These are phyloP conservation scores for Pseudoips prasinana DNA, from an alignment of 2,888 invertebrate species.

Conservation along the genomic window DNA sequence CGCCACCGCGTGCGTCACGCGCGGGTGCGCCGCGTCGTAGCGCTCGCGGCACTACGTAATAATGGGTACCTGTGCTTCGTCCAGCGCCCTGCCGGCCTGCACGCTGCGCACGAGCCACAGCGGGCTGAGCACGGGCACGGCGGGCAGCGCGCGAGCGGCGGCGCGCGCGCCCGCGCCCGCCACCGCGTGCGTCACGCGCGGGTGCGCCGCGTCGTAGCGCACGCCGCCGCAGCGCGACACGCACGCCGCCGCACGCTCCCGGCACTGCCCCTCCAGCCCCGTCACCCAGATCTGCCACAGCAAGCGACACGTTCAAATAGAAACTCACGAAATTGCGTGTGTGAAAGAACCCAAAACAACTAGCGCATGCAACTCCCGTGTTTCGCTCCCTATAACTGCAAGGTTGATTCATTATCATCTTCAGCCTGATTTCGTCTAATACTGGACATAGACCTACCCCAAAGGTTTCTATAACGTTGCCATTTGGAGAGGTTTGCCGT, in stretches of 20 bases:
- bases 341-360: too few relatives aligned
- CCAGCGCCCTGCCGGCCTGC: slow-evolving; percentile 55
- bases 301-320: too few relatives aligned
- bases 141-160: slow-evolving; percentile 88
- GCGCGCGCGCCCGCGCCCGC: slow-evolving; percentile 76
- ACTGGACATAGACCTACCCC: too few relatives aligned
- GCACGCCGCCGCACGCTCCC: slow-evolving; percentile 61
- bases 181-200: slow-evolving; percentile 89
- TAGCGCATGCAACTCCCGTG: too few relatives aligned
- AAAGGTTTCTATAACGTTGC: too few relatives aligned
- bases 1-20: slow-evolving; percentile 89
- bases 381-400: too few relatives aligned
- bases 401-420: too few relatives aligned
- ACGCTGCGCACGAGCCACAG: slow-evolving; percentile 91
- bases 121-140: slow-evolving; percentile 87
- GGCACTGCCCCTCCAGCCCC: slow-evolving; percentile 55
- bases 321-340: too few relatives aligned
- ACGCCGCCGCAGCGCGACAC: slow-evolving; percentile 89
- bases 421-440: too few relatives aligned
- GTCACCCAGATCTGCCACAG: slow-evolving; percentile 60
- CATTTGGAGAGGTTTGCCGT: too few relatives aligned
- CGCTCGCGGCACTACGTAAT: too few relatives aligned
- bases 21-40: slow-evolving; percentile 87
- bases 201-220: slow-evolving; percentile 87
- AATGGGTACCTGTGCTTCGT: slow-evolving; percentile 59